A percentile compares a stretch with the other conserved stretches of the same genome.
phyloP scores from a whole-genome alignment of 2,797 vertebrate genomes.

The Alosa sapidissima region DNA sequence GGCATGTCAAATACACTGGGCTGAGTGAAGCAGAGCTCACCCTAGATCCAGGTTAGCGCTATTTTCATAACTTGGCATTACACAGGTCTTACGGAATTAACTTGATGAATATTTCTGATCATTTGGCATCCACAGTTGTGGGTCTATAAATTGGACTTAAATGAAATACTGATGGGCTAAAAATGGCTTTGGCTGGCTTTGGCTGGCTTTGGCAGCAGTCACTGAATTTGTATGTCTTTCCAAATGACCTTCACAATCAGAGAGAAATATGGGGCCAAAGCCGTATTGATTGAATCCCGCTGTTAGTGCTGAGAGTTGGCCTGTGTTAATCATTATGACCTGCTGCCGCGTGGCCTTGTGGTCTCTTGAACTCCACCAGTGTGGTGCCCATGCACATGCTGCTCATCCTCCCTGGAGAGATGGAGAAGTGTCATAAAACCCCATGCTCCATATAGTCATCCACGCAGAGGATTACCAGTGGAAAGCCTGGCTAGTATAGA shows the following conservation, averaged over 20 bases:
- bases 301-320: neutral
- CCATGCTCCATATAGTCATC: neutral
- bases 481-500: neutral
- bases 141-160: neutral
- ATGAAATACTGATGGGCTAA: neutral
- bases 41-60: neutral
- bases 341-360: neutral
- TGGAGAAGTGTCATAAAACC: neutral
- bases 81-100: neutral
- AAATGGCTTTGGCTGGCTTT: neutral
- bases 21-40: neutral
- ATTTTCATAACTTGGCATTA: neutral
- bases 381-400: neutral
- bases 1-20: neutral
- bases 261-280: neutral
- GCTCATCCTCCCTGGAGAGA: neutral
- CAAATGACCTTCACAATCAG: constrained; percentile 2
- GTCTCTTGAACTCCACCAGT: neutral
- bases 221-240: neutral
- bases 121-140: neutral
- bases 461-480: neutral
- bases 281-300: neutral
- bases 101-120: neutral
- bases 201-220: neutral
- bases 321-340: constrained; percentile 22